These are phyloP conservation scores for Andricus quercusramuli DNA, from an alignment of 2,888 invertebrate species.

Conservation along the genomic window DNA sequence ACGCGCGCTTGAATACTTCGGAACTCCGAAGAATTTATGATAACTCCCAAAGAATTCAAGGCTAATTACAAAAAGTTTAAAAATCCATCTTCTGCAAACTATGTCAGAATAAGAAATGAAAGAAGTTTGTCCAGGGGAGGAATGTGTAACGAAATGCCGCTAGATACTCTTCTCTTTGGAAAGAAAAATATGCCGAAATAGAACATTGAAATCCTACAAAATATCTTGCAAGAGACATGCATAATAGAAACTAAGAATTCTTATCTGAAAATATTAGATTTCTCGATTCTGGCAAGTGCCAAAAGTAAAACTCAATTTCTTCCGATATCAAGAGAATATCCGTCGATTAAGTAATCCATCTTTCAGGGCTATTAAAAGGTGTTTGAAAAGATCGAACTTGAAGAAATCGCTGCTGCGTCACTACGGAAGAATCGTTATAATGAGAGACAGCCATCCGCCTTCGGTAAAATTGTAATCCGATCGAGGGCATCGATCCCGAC, in stretches of 20 bases:
- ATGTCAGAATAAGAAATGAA: too few species aligned
- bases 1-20: too few species aligned
- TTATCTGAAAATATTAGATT: background rate
- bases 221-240: too few species aligned
- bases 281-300: background rate
- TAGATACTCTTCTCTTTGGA: too few species aligned
- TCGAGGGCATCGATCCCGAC: constrained; percentile 32
- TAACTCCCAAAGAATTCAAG: too few species aligned
- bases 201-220: too few species aligned
- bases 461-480: constrained; percentile 34
- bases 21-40: too few species aligned
- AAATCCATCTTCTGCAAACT: too few species aligned
- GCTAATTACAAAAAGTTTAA: too few species aligned
- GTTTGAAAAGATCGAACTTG: constrained; percentile 13
- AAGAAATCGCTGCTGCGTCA: constrained; percentile 28
- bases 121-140: too few species aligned
- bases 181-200: too few species aligned
- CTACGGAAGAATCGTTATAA: constrained; percentile 36
- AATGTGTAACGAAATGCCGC: too few species aligned
- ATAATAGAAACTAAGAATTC: background rate
- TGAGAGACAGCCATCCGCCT: constrained; percentile 25
- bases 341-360: background rate
- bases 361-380: constrained; percentile 21
- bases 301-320: background rate
- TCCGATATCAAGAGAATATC: background rate